phyloP scores from a whole-genome alignment of 2,888 invertebrate genomes.

The Apomyelois bistriatella region DNA sequence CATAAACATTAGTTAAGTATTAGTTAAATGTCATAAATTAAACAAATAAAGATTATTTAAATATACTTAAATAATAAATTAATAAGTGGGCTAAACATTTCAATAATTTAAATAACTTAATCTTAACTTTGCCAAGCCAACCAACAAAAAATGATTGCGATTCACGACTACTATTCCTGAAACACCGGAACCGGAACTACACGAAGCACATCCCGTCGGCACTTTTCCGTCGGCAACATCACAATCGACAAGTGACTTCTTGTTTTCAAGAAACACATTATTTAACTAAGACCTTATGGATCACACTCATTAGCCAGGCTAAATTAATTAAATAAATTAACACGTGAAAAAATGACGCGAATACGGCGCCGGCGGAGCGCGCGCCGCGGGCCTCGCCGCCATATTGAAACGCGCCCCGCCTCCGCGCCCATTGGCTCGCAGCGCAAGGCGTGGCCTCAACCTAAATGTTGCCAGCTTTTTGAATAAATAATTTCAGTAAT shows the following conservation, averaged over 20 bases:
- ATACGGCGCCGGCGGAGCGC: conserved; percentile 42
- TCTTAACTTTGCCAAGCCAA: too few species aligned
- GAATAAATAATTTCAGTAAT: conserved; percentile 81
- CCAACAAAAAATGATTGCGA: not conserved
- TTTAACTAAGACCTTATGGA: conserved; percentile 26
- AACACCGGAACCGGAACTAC: too few species aligned
- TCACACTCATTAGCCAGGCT: conserved; percentile 46
- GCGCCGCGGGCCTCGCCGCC: conserved; percentile 54
- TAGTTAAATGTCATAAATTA: too few species aligned
- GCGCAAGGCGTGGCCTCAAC: conserved; percentile 51
- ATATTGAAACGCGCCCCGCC: conserved; percentile 71
- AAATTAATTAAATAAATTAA: conserved; percentile 47
- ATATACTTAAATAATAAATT: too few species aligned
- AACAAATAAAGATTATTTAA: too few species aligned
- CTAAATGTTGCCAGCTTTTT: conserved; percentile 79
- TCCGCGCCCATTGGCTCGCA: conserved; percentile 52
- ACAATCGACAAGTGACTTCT: not conserved
- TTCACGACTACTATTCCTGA: too few species aligned
- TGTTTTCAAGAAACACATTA: conserved; percentile 18
- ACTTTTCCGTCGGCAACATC: conserved; percentile 38
- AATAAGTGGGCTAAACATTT: too few species aligned
- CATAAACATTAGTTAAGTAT: too few species aligned
- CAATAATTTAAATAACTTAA: too few species aligned
- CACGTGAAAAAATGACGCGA: conserved; percentile 48
- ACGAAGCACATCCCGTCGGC: conserved; percentile 32